Conservation (phyloP, 1,140 invertebrate genomes). For the Bombus picipes region DNA sequence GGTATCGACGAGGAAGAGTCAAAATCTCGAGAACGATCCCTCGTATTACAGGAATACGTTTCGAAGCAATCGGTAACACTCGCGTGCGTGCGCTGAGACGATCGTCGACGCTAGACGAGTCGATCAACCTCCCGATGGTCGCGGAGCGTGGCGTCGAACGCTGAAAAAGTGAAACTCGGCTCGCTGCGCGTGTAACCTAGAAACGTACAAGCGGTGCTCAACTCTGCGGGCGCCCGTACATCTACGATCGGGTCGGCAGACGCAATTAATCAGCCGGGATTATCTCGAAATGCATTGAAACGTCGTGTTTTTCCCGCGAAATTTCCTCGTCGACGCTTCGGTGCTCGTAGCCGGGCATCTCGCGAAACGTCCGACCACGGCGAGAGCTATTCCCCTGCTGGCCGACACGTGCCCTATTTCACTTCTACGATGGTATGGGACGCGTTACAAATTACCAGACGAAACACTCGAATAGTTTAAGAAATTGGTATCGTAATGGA, state of each 20-base stretch:
- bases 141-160: slow-evolving; percentile 76
- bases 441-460: too few relatives aligned
- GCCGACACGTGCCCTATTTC: neutral
- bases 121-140: slow-evolving; percentile 72
- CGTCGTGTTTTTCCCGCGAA: neutral
- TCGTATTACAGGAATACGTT: slow-evolving; percentile 8
- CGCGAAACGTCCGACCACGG: slow-evolving; percentile 6
- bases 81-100: slow-evolving; percentile 39
- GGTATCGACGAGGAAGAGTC: neutral
- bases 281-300: slow-evolving; percentile 30
- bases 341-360: neutral
- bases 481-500: neutral
- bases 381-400: neutral
- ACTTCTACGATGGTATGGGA: neutral
- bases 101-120: slow-evolving; percentile 64
- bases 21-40: slow-evolving; percentile 12
- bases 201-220: slow-evolving; percentile 82
- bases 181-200: slow-evolving; percentile 83
- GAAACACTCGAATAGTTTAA: neutral
- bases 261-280: slow-evolving; percentile 42
- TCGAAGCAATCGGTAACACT: neutral
- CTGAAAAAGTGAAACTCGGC: slow-evolving; percentile 83
- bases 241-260: slow-evolving; percentile 4
- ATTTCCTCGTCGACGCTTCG: neutral
- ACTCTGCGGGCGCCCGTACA: slow-evolving; percentile 70